These are phyloP conservation scores for Perithous albicinctus DNA, from an alignment of 2,888 invertebrate species.

Conservation along the genomic window DNA sequence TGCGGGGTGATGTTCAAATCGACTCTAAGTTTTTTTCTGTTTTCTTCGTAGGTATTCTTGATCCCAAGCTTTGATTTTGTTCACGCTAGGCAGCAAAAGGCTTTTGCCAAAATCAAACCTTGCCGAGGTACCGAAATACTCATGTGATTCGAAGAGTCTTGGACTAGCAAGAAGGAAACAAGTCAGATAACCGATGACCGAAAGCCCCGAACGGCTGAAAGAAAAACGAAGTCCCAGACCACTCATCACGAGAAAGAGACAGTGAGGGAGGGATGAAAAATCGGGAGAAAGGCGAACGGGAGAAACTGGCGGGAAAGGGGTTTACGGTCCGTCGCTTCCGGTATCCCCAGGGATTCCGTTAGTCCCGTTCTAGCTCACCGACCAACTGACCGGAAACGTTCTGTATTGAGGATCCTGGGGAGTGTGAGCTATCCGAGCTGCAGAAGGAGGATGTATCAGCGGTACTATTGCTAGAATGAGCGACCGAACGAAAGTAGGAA, in stretches of 20 bases:
- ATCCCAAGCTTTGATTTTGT: neutral
- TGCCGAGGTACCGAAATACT: neutral
- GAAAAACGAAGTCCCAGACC: neutral
- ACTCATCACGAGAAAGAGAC: too few relatives aligned
- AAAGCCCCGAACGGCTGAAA: neutral
- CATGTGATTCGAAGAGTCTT: neutral
- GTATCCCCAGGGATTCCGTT: constrained; percentile 77
- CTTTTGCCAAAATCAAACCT: neutral
- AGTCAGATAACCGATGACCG: constrained; percentile 2
- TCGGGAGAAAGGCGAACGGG: neutral
- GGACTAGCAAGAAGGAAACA: neutral
- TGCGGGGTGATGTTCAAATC: neutral
- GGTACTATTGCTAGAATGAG: constrained; percentile 35
- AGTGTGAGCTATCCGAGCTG: constrained; percentile 26
- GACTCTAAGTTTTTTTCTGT: neutral
- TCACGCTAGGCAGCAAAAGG: neutral
- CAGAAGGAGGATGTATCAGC: constrained; percentile 1
- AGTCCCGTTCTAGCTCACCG: constrained; percentile 73
- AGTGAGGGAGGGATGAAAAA: neutral
- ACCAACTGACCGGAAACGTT: constrained; percentile 81
- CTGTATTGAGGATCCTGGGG: constrained; percentile 63
- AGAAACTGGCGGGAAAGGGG: constrained; percentile 26
- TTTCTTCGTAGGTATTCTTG: neutral
- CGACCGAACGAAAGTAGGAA: constrained; percentile 5
- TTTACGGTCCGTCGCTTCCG: constrained; percentile 80